Percentiles rank a stretch among this genome's conserved stretches.
Evolutionary conservation across 92 coral and sea anemone genomes (phyloP).

Genomic region (Parazoanthus darwini): DNA sequence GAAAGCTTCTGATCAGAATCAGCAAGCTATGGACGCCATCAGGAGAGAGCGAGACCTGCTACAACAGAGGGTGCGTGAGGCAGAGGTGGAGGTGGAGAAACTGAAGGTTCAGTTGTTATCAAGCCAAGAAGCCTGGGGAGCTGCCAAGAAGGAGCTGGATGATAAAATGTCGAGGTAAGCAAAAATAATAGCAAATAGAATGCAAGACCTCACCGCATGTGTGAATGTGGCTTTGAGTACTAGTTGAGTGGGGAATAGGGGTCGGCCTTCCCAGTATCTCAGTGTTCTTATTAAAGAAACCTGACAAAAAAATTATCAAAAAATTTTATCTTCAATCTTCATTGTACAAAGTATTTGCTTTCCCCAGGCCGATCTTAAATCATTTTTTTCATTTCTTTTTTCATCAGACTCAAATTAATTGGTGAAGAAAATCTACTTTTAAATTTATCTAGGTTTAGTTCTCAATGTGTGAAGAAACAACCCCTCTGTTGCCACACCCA

Average conservation of each 20-base stretch:
- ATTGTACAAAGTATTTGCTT: too few relatives aligned
- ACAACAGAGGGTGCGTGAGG: constrained; percentile 85
- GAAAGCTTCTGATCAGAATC: constrained; percentile 79
- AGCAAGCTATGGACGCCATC: constrained; percentile 68
- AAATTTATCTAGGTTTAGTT: too few relatives aligned
- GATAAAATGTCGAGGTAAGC: constrained; percentile 80
- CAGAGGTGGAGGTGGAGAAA: constrained; percentile 80
- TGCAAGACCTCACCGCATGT: neutral
- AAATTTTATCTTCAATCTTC: too few relatives aligned
- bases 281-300: too few relatives aligned
- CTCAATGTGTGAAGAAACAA: too few relatives aligned
- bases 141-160: constrained; percentile 69
- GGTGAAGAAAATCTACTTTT: too few relatives aligned
- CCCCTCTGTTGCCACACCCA: too few relatives aligned
- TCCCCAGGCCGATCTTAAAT: too few relatives aligned
- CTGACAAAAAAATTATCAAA: too few relatives aligned
- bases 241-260: neutral
- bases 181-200: neutral
- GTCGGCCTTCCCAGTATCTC: too few relatives aligned
- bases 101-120: constrained; percentile 82
- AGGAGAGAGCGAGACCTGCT: constrained; percentile 80
- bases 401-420: too few relatives aligned
- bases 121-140: constrained; percentile 97
- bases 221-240: neutral
- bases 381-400: too few relatives aligned